Evolutionary conservation across 2,113 vertebrate genomes (phyloP).

Genomic region (Helogale parvula): DNA sequence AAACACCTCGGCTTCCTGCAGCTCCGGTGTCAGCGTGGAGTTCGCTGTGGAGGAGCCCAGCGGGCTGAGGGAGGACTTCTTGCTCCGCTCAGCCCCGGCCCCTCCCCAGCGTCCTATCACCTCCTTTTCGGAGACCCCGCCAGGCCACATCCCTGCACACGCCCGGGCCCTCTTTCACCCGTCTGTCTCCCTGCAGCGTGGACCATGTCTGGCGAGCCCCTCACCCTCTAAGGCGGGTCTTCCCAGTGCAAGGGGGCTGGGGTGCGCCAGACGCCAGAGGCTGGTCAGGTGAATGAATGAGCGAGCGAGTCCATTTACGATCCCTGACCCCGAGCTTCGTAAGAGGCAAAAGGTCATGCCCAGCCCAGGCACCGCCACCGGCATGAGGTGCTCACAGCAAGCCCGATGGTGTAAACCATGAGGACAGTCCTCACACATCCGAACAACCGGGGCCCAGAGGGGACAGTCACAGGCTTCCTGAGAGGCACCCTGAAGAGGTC

Average conservation of each 20-base stretch:
- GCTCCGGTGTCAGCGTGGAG: neutral
- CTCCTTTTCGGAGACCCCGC: neutral
- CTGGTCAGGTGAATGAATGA: neutral
- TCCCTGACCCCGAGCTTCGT: neutral
- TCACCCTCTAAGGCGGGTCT: neutral
- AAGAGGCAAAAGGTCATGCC: neutral
- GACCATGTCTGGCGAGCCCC: neutral
- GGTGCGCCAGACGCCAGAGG: neutral
- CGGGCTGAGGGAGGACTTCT: neutral
- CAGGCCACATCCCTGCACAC: neutral
- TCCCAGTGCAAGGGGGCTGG: neutral
- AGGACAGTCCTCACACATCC: neutral
- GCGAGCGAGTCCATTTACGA: neutral
- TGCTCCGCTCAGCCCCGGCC: neutral
- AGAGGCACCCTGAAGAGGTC: neutral
- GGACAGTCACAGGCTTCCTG: neutral
- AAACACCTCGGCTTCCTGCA: constrained; percentile 63
- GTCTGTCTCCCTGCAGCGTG: neutral
- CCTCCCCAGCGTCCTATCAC: neutral
- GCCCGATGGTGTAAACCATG: neutral
- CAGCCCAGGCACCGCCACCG: neutral
- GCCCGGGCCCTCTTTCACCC: neutral
- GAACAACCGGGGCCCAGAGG: neutral
- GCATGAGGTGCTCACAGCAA: neutral
- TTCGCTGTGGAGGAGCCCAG: constrained; percentile 22